These are phyloP conservation scores for Cyrtonyx montezumae DNA, from an alignment of 2,113 vertebrate genomes.

Conservation along the genomic window DNA sequence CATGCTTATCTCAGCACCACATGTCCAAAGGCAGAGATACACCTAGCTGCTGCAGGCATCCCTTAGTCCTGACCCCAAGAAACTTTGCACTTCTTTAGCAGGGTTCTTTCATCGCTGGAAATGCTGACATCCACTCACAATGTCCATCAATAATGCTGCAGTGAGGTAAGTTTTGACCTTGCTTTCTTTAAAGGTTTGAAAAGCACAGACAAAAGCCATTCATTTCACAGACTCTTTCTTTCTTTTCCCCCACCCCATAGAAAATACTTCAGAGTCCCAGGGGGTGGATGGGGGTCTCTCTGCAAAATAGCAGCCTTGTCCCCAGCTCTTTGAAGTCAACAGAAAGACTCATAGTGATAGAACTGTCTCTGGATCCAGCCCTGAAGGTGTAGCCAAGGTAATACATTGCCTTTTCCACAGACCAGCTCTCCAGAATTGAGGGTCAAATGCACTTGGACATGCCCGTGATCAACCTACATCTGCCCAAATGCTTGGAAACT, in stretches of 20 bases:
- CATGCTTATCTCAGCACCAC: background rate
- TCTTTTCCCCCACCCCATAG: fast-evolving
- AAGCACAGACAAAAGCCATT: background rate
- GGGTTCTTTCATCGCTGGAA: background rate
- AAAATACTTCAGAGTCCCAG: background rate
- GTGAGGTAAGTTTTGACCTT: conserved; percentile 26
- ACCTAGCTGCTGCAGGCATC: background rate
- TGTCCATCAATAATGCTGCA: background rate
- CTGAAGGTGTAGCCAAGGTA: conserved; percentile 3
- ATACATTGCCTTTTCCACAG: background rate
- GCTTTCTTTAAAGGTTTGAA: background rate
- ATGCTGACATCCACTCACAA: background rate
- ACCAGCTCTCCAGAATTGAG: background rate
- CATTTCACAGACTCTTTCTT: background rate
- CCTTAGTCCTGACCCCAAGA: conserved; percentile 6
- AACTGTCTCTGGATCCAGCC: background rate
- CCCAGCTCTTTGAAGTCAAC: background rate
- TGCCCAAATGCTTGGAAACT: background rate
- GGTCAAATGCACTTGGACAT: background rate
- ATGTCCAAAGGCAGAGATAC: background rate
- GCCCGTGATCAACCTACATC: background rate
- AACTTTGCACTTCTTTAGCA: background rate
- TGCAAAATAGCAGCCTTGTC: background rate
- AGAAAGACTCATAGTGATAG: background rate
- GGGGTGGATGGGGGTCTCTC: background rate